Conservation (phyloP, 2,113 vertebrate genomes). For the Pyxicephalus adspersus region DNA sequence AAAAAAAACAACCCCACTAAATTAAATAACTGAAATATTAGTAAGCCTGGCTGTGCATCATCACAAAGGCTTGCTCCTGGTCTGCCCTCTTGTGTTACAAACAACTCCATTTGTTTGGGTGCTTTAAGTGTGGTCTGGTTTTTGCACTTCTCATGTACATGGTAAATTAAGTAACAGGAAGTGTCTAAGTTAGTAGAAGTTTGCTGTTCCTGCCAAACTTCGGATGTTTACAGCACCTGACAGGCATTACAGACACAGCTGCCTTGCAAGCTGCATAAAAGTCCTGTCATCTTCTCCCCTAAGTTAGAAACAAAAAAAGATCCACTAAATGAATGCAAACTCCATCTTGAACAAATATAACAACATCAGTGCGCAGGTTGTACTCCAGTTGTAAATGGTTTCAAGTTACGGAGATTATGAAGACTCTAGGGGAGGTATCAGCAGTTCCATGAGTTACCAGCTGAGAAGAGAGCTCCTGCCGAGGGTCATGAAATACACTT, state of each 20-base stretch:
- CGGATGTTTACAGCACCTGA: conserved; percentile 46
- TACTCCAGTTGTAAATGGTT: conserved; percentile 78
- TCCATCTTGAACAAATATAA: conserved; percentile 61
- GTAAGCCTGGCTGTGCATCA: conserved; percentile 44
- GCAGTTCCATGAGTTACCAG: conserved; percentile 84
- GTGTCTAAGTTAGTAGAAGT: conserved; percentile 31
- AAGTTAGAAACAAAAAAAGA: conserved; percentile 66
- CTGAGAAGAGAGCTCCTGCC: conserved; percentile 97
- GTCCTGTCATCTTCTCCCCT: conserved; percentile 58
- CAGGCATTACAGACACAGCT: conserved; percentile 76
- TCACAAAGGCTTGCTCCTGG: conserved; percentile 45
- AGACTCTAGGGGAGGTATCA: conserved; percentile 67
- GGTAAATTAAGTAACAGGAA: conserved; percentile 30
- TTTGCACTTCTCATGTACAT: neutral
- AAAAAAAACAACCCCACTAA: conserved; percentile 39
- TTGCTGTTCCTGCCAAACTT: conserved; percentile 31
- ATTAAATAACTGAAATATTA: conserved; percentile 54
- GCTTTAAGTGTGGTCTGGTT: conserved; percentile 28
- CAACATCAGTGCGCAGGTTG: conserved; percentile 71
- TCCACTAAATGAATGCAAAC: conserved; percentile 67
- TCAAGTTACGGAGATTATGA: conserved; percentile 72
- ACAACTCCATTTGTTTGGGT: conserved; percentile 14
- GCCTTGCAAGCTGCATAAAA: conserved; percentile 66
- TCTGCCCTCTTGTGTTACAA: conserved; percentile 32
- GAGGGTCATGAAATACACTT: conserved; percentile 99